Conservation (phyloP, 2,797 vertebrate species). For the Pangasius larnaudii region DNA sequence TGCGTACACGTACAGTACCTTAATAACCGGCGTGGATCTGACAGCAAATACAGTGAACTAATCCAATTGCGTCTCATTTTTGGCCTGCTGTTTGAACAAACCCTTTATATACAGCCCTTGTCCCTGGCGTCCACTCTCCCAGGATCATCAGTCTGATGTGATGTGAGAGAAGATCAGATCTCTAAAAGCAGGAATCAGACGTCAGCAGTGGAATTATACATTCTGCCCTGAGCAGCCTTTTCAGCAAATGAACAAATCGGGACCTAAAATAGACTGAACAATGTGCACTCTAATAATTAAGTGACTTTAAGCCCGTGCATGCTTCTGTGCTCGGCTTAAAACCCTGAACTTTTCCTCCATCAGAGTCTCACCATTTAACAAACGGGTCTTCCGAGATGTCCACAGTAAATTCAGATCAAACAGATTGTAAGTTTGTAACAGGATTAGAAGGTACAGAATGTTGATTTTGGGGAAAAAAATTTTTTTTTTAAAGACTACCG, state of each 20-base stretch:
- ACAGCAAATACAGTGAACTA: not conserved
- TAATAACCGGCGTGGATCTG: not conserved
- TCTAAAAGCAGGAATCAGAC: not conserved
- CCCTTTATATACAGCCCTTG: not conserved
- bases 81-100: not conserved
- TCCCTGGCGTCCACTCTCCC: not conserved
- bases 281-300: not conserved
- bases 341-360: not conserved
- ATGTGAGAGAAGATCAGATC: not conserved
- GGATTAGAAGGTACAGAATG: too few relatives aligned
- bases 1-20: not conserved
- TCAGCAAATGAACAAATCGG: not conserved
- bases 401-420: too few relatives aligned
- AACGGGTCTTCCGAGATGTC: not conserved
- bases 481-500: too few relatives aligned
- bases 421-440: too few relatives aligned
- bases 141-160: not conserved
- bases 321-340: not conserved
- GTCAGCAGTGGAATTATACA: not conserved
- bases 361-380: not conserved
- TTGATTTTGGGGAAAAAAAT: too few relatives aligned
- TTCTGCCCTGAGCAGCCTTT: not conserved
- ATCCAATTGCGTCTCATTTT: not conserved
- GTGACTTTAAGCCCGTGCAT: not conserved
- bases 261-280: slow-evolving; percentile 5